Base-by-base conservation (phyloP, 2,113 vertebrate species). In the Melospiza melodia region DNA sequence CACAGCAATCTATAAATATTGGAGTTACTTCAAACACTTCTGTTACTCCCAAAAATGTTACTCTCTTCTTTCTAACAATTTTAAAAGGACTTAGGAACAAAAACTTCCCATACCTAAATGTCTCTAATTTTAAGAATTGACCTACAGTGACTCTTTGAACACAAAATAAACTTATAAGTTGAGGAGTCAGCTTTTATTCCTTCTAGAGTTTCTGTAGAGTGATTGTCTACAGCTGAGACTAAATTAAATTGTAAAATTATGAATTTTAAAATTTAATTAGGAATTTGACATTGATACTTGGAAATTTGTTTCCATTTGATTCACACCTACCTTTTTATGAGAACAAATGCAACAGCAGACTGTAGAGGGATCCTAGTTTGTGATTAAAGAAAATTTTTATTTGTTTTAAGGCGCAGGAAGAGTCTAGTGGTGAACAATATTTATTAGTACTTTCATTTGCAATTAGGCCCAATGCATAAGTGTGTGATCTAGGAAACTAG, bases 61-160 rank as follows among this genome's bases (percentile, higher is more conserved):
- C 33, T 91, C 2, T 57, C 5, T 9, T 84, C 23, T 71, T 65
- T 41, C 22, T 71, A 49, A 52, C 6, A 62, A 44, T 78, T 90
- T 49, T 2, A 67, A 87, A 73, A 66, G 14, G 5, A 44, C n/a
- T 62, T 11, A 24, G 8, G 21, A 90, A 80, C 5, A 63, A 76
- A 62, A 72, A 5, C 3, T 2, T 3, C 6, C 2, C 15, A 75
- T 21, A 0, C 7, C 24, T 54, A 35, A 39, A n/a, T 67, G 72
- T 80, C 24, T 85, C 8, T 71, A 13, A 44, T 74, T 88, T 61
- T 59, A 82, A 44, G 13, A 31, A 18, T 18, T 84, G 20, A 25
- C 14, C 5, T 39, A 31, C 23, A 24, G 9, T 4, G 4, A 15
- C 12, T 51, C 18, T 84, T 81, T n/a, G 28, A 44, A 46, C 67